Conservation (phyloP, 1,140 invertebrate species). For the Neomicropteryx cornuta region DNA sequence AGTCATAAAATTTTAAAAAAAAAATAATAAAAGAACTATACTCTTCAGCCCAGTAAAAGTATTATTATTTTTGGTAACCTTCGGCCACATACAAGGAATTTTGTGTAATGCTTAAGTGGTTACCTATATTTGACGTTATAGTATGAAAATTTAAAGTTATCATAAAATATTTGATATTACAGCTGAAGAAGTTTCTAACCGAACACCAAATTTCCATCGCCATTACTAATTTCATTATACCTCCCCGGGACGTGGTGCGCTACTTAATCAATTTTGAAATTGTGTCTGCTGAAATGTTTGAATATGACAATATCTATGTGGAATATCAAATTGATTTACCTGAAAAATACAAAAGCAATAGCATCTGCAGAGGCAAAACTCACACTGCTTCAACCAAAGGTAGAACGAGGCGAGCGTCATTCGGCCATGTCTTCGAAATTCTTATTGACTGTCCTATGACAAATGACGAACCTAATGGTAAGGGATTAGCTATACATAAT, state of each 20-base stretch:
- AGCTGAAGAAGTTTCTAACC: conserved; percentile 24
- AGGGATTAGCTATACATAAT: conserved; percentile 21
- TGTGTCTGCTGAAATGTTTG: conserved; percentile 23
- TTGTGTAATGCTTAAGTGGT: neutral
- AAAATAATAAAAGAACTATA: too few relatives aligned
- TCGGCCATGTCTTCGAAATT: conserved; percentile 17
- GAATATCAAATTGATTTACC: conserved; percentile 30
- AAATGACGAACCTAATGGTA: conserved; percentile 7
- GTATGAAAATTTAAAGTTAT: neutral
- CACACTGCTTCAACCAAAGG: conserved; percentile 20
- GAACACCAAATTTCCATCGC: conserved; percentile 26
- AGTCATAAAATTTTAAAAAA: too few relatives aligned
- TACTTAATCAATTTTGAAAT: conserved; percentile 26
- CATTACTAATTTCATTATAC: conserved; percentile 19
- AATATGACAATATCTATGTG: conserved; percentile 31
- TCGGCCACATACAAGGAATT: neutral
- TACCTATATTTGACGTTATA: neutral
- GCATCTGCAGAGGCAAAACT: conserved; percentile 7
- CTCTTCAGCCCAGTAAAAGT: too few relatives aligned
- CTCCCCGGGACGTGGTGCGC: conserved; percentile 20
- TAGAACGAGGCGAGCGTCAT: conserved; percentile 12
- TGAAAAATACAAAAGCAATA: conserved; percentile 7
- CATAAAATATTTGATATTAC: conserved; percentile 10
- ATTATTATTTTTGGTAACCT: conserved; percentile 20
- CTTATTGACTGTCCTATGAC: conserved; percentile 16